phyloP scores from a whole-genome alignment of 2,113 vertebrate genomes.

The Conger conger region DNA sequence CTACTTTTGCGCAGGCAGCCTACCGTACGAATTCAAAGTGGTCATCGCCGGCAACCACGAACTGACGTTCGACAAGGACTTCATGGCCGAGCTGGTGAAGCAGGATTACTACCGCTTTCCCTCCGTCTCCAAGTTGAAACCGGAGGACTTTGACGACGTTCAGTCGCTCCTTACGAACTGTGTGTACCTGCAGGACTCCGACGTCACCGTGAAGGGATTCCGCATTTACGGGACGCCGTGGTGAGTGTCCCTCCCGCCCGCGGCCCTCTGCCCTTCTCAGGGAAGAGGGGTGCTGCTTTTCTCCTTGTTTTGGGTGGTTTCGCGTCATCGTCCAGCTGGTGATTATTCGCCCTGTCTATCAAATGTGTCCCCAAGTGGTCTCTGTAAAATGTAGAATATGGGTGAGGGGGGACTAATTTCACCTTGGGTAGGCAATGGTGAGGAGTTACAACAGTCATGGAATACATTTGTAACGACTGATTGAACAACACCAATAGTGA shows the following conservation, averaged over 20 bases:
- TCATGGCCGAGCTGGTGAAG: constrained; percentile 98
- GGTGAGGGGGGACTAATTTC: too few relatives aligned
- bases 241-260: constrained; percentile 81
- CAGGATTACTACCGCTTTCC: constrained; percentile 99
- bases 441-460: too few relatives aligned
- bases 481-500: too few relatives aligned
- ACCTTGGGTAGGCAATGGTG: too few relatives aligned
- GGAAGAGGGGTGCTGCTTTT: not conserved
- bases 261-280: not conserved
- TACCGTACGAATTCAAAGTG: constrained; percentile 98
- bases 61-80: constrained; percentile 99
- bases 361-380: too few relatives aligned
- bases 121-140: constrained; percentile 98
- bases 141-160: constrained; percentile 99
- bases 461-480: too few relatives aligned
- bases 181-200: constrained; percentile 98
- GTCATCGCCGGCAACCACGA: constrained; percentile 99
- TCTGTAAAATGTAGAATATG: too few relatives aligned
- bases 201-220: constrained; percentile 97
- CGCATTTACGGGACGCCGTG: constrained; percentile 95
- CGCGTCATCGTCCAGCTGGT: too few relatives aligned
- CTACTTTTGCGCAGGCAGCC: constrained; percentile 79
- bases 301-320: not conserved
- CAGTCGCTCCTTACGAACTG: constrained; percentile 97
- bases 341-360: too few relatives aligned